Evolutionary conservation across 2,797 vertebrate species (phyloP).

Genomic region (Garrulus glandarius): DNA sequence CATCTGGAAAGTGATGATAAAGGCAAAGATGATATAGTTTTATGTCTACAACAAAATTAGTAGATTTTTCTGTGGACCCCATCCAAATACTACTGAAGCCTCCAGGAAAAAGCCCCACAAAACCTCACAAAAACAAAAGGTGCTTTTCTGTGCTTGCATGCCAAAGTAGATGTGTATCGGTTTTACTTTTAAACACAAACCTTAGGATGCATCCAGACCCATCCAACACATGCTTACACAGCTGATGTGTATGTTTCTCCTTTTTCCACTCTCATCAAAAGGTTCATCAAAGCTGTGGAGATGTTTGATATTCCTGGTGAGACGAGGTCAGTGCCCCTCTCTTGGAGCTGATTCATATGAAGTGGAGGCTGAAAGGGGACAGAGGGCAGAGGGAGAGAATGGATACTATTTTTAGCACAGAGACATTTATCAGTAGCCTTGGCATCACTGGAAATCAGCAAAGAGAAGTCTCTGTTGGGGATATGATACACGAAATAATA

Average conservation of each 20-base stretch:
- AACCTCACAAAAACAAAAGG: neutral
- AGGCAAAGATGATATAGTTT: neutral
- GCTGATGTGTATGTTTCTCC: neutral
- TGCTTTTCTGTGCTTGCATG: neutral
- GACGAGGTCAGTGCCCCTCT: neutral
- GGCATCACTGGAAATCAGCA: neutral
- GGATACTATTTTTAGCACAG: slow-evolving; percentile 40
- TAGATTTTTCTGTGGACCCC: neutral
- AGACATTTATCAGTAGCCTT: neutral
- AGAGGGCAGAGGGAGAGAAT: slow-evolving; percentile 35
- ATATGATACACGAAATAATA: neutral
- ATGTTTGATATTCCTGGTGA: slow-evolving; percentile 42
- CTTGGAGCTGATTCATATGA: slow-evolving; percentile 16
- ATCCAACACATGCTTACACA: neutral
- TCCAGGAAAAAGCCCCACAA: neutral
- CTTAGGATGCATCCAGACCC: neutral
- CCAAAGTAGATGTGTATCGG: neutral
- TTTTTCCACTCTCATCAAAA: slow-evolving; percentile 16
- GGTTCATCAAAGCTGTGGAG: slow-evolving; percentile 34
- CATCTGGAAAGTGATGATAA: neutral
- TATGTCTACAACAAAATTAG: neutral
- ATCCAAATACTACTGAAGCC: neutral
- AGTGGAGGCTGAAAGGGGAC: slow-evolving; percentile 39
- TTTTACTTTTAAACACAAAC: neutral
- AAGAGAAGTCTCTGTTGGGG: neutral